A percentile compares a stretch with the other conserved stretches of the same genome.
phyloP scores from a whole-genome alignment of 2,797 vertebrate genomes.

The Sylvilagus floridanus region DNA sequence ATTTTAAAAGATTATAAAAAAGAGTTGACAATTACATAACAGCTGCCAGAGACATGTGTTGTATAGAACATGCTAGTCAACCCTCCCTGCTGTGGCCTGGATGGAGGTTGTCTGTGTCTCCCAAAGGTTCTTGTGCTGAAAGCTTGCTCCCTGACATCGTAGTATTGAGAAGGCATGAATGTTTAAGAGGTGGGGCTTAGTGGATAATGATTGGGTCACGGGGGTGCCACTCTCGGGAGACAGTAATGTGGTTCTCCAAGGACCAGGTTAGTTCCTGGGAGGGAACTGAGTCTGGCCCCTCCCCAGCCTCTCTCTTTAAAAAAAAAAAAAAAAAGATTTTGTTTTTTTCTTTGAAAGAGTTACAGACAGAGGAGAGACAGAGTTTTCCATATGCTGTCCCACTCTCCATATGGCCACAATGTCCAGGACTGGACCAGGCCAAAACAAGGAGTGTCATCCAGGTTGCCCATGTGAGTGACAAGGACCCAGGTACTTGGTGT shows the following conservation, averaged over 20 bases:
- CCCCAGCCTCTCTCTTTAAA: background rate
- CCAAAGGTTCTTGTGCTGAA: background rate
- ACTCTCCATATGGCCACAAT: no score
- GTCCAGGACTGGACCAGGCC: no score
- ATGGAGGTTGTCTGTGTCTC: background rate
- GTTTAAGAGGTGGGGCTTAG: background rate
- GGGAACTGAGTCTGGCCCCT: background rate
- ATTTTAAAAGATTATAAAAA: background rate
- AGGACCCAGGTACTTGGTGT: no score
- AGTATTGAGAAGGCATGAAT: background rate
- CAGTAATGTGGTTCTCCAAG: background rate
- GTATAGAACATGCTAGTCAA: background rate
- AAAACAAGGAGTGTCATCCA: no score
- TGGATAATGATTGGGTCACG: background rate
- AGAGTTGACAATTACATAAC: background rate
- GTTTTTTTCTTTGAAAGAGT: no score
- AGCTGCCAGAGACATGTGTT: background rate
- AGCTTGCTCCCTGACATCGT: background rate
- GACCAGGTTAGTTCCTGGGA: background rate
- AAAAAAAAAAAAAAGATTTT: no score
- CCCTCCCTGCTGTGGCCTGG: background rate
- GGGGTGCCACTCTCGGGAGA: background rate
- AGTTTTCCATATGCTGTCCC: no score
- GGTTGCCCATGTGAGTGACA: no score
- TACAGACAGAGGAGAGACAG: no score